phyloP scores from a whole-genome alignment of 2,888 invertebrate species.

The Xestobium rufovillosum region DNA sequence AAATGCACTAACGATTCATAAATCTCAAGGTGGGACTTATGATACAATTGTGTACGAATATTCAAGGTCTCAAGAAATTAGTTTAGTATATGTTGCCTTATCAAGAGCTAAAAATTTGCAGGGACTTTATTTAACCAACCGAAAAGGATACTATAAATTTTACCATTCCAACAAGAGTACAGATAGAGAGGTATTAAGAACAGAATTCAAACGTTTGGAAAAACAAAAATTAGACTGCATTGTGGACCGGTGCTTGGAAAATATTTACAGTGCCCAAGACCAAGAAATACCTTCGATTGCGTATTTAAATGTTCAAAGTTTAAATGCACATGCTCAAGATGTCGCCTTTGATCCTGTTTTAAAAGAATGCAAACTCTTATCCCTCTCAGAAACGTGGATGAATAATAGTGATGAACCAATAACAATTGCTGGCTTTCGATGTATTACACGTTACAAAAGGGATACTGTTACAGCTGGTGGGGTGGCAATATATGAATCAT shows the following conservation, averaged over 20 bases:
- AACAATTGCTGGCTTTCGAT: constrained; percentile 6
- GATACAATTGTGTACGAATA: constrained; percentile 25
- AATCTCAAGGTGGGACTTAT: constrained; percentile 28
- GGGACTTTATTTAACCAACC: constrained; percentile 11
- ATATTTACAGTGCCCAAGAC: constrained; percentile 3
- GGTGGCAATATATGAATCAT: background rate
- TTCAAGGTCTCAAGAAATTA: constrained; percentile 10
- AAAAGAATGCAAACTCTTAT: constrained; percentile 6
- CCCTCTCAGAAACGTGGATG: constrained; percentile 10
- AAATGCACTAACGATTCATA: constrained; percentile 28
- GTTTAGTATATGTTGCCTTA: constrained; percentile 27
- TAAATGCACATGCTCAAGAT: constrained; percentile 6
- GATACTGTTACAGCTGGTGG: background rate
- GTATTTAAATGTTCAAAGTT: constrained; percentile 10
- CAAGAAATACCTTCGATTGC: constrained; percentile 1
- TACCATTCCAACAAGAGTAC: constrained; percentile 10
- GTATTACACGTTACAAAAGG: background rate
- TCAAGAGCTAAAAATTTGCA: constrained; percentile 16
- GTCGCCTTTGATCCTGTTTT: constrained; percentile 6
- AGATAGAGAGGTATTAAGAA: background rate
- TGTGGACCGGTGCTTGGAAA: constrained; percentile 2
- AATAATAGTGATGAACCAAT: background rate
- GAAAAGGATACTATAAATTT: constrained; percentile 9
- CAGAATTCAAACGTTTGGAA: background rate
- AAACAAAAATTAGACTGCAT: background rate